Conservation (phyloP, 2,113 vertebrate genomes). For the Azemiops feae region DNA sequence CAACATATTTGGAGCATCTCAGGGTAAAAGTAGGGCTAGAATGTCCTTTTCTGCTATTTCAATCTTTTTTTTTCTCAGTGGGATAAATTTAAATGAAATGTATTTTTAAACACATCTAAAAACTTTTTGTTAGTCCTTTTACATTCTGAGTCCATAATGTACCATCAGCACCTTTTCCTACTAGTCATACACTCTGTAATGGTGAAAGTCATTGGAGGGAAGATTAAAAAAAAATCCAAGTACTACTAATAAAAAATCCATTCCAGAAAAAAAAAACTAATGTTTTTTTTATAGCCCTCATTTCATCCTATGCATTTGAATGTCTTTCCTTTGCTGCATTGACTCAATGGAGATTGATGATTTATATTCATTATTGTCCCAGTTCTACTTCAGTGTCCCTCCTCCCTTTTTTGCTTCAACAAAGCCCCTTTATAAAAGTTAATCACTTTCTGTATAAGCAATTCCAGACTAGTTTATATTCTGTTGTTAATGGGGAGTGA, state of each 20-base stretch:
- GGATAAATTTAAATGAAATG: conserved; percentile 51
- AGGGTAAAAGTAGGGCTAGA: not conserved
- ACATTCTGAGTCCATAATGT: conserved; percentile 63
- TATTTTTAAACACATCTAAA: conserved; percentile 58
- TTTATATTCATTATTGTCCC: conserved; percentile 43
- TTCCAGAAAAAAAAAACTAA: conserved; percentile 55
- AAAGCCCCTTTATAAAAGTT: conserved; percentile 52
- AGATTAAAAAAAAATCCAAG: conserved; percentile 50
- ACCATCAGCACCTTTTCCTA: conserved; percentile 66
- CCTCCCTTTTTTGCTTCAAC: conserved; percentile 12
- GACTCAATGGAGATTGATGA: conserved; percentile 45
- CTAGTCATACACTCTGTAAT: conserved; percentile 66
- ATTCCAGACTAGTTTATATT: conserved; percentile 54
- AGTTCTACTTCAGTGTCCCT: not conserved
- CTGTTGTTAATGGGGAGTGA: conserved; percentile 45
- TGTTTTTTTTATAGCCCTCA: conserved; percentile 42
- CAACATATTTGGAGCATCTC: not conserved
- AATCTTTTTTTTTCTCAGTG: conserved; percentile 55
- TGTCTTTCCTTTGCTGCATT: conserved; percentile 33
- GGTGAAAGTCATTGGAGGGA: conserved; percentile 62
- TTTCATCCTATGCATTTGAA: conserved; percentile 42
- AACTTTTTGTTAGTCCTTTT: conserved; percentile 33
- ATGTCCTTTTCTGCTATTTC: conserved; percentile 62
- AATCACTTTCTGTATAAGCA: conserved; percentile 53
- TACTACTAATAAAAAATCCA: conserved; percentile 65